Evolutionary conservation across 2,888 invertebrate species (phyloP).

Genomic region (Acanthoscelides obtectus): DNA sequence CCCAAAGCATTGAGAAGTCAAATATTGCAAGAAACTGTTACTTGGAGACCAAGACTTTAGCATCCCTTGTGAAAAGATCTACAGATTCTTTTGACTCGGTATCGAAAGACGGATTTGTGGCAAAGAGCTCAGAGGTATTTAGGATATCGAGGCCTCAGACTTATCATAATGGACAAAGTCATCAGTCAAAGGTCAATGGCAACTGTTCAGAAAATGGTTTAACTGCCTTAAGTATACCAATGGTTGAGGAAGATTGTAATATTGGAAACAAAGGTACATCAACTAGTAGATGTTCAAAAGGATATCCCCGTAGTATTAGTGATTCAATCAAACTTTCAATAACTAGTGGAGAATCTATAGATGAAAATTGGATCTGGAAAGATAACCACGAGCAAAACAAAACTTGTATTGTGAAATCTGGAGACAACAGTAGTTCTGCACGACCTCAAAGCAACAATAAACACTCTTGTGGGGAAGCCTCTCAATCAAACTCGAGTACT

Average conservation of each 20-base stretch:
- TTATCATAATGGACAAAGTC: background rate
- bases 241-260: background rate
- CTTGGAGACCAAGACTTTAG: constrained; percentile 29
- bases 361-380: background rate
- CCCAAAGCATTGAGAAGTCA: constrained; percentile 20
- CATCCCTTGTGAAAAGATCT: background rate
- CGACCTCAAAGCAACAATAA: background rate
- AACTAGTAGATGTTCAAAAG: background rate
- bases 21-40: constrained; percentile 30
- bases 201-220: background rate
- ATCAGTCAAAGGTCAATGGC: background rate
- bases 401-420: background rate
- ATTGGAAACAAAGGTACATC: background rate
- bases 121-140: background rate
- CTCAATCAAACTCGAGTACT: background rate
- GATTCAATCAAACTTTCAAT: too few species aligned
- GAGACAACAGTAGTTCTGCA: background rate
- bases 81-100: background rate
- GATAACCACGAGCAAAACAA: background rate
- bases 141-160: background rate
- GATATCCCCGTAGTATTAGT: too few species aligned
- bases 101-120: background rate
- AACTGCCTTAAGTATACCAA: background rate
- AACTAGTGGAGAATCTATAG: too few species aligned
- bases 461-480: too few species aligned